phyloP scores from a whole-genome alignment of 2,888 invertebrate species.

The Harpagoxenus sublaevis region DNA sequence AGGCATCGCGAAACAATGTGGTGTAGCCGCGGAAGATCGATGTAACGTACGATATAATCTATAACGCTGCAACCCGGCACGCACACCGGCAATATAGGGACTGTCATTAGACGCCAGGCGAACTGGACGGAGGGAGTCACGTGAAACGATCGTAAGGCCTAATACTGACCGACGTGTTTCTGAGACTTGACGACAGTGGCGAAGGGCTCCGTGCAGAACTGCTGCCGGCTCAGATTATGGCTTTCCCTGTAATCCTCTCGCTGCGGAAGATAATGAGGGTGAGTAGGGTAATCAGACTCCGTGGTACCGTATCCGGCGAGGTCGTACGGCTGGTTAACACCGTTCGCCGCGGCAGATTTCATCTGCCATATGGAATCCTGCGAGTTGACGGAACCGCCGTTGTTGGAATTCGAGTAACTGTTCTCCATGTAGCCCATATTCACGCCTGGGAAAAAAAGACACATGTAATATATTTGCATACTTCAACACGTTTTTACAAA shows the following conservation, averaged over 20 bases:
- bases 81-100: constrained; percentile 46
- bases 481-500: not conserved
- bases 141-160: constrained; percentile 60
- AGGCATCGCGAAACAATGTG: constrained; percentile 7
- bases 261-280: constrained; percentile 92
- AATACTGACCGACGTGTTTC: constrained; percentile 94
- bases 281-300: constrained; percentile 93
- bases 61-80: constrained; percentile 47
- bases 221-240: constrained; percentile 94
- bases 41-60: constrained; percentile 53
- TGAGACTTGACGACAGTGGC: constrained; percentile 96
- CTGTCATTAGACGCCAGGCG: constrained; percentile 45
- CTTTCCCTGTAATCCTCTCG: constrained; percentile 92
- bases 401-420: constrained; percentile 97
- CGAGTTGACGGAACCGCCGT: constrained; percentile 97
- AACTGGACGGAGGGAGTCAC: constrained; percentile 36
- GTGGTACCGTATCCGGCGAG: constrained; percentile 94
- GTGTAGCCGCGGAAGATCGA: constrained; percentile 41
- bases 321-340: constrained; percentile 91
- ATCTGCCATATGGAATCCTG: constrained; percentile 98
- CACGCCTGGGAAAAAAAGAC: constrained; percentile 88
- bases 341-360: constrained; percentile 95
- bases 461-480: not conserved
- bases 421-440: constrained; percentile 97
- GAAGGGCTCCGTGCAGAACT: constrained; percentile 95